Evolutionary conservation across 2,113 vertebrate genomes (phyloP).

Genomic region (Boleophthalmus pectinirostris): DNA sequence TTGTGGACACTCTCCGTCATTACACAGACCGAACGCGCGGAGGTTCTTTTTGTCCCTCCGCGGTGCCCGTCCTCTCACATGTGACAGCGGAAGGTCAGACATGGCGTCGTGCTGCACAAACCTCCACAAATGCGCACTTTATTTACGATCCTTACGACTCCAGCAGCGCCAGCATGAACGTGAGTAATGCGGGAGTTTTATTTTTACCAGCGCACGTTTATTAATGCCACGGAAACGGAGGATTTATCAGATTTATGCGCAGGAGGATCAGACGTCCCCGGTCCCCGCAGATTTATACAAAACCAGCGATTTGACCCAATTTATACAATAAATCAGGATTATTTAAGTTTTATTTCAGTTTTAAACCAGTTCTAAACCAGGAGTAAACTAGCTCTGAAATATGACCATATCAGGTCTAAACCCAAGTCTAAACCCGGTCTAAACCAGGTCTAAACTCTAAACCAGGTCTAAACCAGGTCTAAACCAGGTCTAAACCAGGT

Average conservation of each 20-base stretch:
- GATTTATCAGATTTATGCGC: neutral
- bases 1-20: neutral
- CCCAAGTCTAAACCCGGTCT: too few species aligned
- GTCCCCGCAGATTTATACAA: too few species aligned
- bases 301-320: too few species aligned
- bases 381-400: too few species aligned
- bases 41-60: neutral
- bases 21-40: neutral
- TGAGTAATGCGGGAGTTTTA: conserved; percentile 42
- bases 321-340: too few species aligned
- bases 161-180: conserved; percentile 59
- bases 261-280: too few species aligned
- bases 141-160: conserved; percentile 44
- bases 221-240: neutral
- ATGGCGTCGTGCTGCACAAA: conserved; percentile 69
- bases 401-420: too few species aligned
- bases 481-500: too few species aligned
- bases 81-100: conserved; percentile 66
- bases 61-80: conserved; percentile 57
- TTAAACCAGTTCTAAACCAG: too few species aligned
- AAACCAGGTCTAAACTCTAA: too few species aligned
- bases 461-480: too few species aligned
- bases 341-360: too few species aligned
- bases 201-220: neutral
- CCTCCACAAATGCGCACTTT: conserved; percentile 30